These are phyloP conservation scores for Conomelus anceps DNA, from an alignment of 2,888 invertebrate species.

Conservation along the genomic window DNA sequence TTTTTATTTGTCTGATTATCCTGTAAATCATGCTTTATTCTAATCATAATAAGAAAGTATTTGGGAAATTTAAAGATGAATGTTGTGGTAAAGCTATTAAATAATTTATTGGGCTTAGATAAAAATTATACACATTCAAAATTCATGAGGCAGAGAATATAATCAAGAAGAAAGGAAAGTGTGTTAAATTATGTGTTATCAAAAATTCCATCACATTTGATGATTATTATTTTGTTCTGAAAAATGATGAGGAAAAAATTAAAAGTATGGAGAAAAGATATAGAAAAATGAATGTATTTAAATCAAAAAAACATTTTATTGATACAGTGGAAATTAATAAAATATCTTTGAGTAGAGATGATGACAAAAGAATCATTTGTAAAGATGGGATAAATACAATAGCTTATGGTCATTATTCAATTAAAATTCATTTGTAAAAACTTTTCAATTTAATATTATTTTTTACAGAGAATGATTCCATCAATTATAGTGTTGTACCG, in stretches of 20 bases:
- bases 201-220: neutral
- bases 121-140: slow-evolving; percentile 24
- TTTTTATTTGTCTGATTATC: slow-evolving; percentile 36
- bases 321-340: neutral
- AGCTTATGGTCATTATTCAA: neutral
- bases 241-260: neutral
- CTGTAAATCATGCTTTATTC: slow-evolving; percentile 14
- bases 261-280: neutral
- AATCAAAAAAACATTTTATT: neutral
- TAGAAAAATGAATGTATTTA: neutral
- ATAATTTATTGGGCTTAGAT: slow-evolving; percentile 34
- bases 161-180: slow-evolving; percentile 17
- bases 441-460: too few species aligned
- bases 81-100: slow-evolving; percentile 32
- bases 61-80: slow-evolving; percentile 39
- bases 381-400: neutral
- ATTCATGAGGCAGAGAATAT: neutral
- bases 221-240: neutral
- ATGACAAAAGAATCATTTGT: neutral
- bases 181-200: slow-evolving; percentile 7
- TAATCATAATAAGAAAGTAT: slow-evolving; percentile 32
- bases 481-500: too few species aligned
- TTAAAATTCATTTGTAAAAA: too few species aligned
- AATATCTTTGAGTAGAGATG: neutral
- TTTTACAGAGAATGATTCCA: too few species aligned